A percentile compares a stretch with the other conserved stretches of the same genome.
phyloP scores from a whole-genome alignment of 2,888 invertebrate genomes.

The Tipula vernalis region DNA sequence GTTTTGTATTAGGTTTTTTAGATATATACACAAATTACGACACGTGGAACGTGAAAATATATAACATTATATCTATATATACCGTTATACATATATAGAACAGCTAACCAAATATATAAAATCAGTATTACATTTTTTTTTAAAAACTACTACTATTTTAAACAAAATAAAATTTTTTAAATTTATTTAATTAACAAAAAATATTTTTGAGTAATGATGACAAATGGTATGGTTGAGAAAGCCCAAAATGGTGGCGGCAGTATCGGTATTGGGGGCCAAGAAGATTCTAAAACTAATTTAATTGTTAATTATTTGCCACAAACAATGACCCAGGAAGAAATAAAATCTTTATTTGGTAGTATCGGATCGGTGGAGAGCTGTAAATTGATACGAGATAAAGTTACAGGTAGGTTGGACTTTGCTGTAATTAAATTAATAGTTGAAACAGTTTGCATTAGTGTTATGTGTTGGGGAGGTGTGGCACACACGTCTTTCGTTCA shows the following conservation, averaged over 20 bases:
- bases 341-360: slow-evolving; percentile 84
- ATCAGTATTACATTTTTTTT: slow-evolving; percentile 1
- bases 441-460: not conserved
- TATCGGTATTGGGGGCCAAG: slow-evolving; percentile 36
- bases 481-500: too few relatives aligned
- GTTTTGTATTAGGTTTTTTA: not conserved
- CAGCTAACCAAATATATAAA: not conserved
- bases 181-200: not conserved
- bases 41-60: not conserved
- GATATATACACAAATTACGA: slow-evolving; percentile 4
- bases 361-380: slow-evolving; percentile 96
- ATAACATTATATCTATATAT: not conserved
- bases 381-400: slow-evolving; percentile 93
- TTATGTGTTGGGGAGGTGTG: too few relatives aligned
- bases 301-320: slow-evolving; percentile 94
- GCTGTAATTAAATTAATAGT: not conserved
- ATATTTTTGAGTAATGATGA: slow-evolving; percentile 19
- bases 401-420: slow-evolving; percentile 53
- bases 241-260: slow-evolving; percentile 59
- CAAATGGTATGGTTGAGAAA: slow-evolving; percentile 43
- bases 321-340: slow-evolving; percentile 89
- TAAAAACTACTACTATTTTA: not conserved
- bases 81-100: slow-evolving; percentile 1
- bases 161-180: not conserved
- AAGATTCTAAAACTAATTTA: slow-evolving; percentile 89